Conservation (phyloP, 2,797 vertebrate genomes). For the Alosa sapidissima region DNA sequence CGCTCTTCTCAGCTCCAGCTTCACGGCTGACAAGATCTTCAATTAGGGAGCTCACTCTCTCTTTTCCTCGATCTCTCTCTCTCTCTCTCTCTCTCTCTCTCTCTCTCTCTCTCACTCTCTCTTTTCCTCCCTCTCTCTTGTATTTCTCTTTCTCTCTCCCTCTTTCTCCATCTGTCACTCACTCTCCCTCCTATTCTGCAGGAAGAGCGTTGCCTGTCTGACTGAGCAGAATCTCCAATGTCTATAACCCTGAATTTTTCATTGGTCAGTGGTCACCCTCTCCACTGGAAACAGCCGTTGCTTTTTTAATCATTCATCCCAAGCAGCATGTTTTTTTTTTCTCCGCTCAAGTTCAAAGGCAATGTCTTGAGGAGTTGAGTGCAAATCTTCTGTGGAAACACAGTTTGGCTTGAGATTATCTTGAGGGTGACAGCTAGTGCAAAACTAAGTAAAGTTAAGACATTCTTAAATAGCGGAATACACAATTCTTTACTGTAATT, state of each 20-base stretch:
- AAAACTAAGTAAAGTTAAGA: not conserved
- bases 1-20: slow-evolving; percentile 13
- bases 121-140: slow-evolving; percentile 26
- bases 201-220: slow-evolving; percentile 44
- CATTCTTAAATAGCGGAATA: not conserved
- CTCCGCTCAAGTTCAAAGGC: not conserved
- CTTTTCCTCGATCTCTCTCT: slow-evolving; percentile 16
- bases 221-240: slow-evolving; percentile 50
- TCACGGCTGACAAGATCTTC: slow-evolving; percentile 56
- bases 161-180: slow-evolving; percentile 1
- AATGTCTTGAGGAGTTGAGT: not conserved
- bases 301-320: not conserved
- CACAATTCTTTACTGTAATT: not conserved
- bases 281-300: not conserved
- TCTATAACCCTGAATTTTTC: slow-evolving; percentile 27
- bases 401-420: slow-evolving; percentile 1
- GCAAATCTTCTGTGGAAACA: not conserved
- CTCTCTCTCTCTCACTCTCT: slow-evolving; percentile 33
- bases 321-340: not conserved
- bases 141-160: not conserved
- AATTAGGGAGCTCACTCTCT: slow-evolving; percentile 51
- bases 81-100: slow-evolving; percentile 29
- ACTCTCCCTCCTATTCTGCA: slow-evolving; percentile 31
- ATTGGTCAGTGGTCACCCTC: slow-evolving; percentile 13
- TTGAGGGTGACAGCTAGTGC: not conserved